Conservation (phyloP, 2,888 invertebrate genomes). For the Sinodicranocentrus sp. region DNA sequence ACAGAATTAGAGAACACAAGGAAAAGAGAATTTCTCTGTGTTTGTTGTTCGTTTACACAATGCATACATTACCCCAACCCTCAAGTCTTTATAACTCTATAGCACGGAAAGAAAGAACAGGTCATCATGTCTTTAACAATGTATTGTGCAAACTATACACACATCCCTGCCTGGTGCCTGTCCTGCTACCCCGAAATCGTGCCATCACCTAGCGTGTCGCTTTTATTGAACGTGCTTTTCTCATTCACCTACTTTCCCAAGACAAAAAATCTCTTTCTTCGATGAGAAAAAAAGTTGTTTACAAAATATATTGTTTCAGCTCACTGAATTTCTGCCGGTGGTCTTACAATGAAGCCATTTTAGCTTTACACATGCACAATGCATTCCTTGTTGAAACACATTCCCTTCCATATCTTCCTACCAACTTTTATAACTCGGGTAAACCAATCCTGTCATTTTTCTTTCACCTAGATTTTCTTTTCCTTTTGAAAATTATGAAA, state of each 20-base stretch:
- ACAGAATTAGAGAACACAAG: not conserved
- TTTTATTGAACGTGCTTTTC: not conserved
- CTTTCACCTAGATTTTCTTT: not conserved
- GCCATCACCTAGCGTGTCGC: constrained; percentile 23
- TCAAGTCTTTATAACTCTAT: not conserved
- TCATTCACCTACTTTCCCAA: constrained; percentile 13
- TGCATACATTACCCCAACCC: not conserved
- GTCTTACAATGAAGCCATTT: too few relatives aligned
- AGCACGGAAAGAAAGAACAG: not conserved
- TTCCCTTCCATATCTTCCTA: too few relatives aligned
- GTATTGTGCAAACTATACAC: not conserved
- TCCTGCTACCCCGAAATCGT: too few relatives aligned
- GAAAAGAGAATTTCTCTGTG: not conserved
- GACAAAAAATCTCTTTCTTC: not conserved
- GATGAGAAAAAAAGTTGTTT: not conserved
- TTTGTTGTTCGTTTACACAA: constrained; percentile 17
- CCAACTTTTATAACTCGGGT: too few relatives aligned
- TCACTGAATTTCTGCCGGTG: too few relatives aligned
- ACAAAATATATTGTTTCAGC: constrained; percentile 10
- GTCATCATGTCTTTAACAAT: not conserved
- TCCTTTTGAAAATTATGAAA: not conserved
- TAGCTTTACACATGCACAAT: too few relatives aligned
- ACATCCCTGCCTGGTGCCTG: not conserved
- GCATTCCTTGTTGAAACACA: too few relatives aligned
- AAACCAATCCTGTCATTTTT: too few relatives aligned